Evolutionary conservation across 2,113 vertebrate genomes (phyloP).

Genomic region (Danionella cerebrum): DNA sequence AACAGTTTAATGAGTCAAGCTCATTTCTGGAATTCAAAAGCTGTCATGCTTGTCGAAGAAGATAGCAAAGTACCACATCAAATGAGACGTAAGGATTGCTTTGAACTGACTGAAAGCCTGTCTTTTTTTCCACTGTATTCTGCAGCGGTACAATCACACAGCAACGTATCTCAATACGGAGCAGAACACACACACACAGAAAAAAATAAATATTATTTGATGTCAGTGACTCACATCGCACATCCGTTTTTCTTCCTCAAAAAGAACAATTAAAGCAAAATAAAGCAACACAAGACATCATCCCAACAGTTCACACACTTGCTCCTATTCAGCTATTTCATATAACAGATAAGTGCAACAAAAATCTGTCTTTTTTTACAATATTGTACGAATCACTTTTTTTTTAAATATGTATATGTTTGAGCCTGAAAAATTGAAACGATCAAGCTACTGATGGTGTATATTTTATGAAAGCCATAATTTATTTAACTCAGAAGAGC

Average conservation of each 20-base stretch:
- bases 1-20: constrained; percentile 4
- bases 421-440: not conserved
- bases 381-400: too few species aligned
- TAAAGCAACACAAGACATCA: too few species aligned
- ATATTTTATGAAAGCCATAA: constrained; percentile 15
- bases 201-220: too few species aligned
- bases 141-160: not conserved
- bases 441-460: not conserved
- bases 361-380: too few species aligned
- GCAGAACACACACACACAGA: too few species aligned
- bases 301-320: too few species aligned
- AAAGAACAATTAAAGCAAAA: too few species aligned
- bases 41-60: not conserved
- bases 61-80: not conserved
- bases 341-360: too few species aligned
- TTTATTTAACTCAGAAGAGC: constrained; percentile 3
- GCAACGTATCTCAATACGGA: not conserved
- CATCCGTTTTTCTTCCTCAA: too few species aligned
- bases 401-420: not conserved
- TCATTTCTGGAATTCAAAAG: not conserved
- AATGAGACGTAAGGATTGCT: not conserved
- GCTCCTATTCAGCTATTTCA: too few species aligned
- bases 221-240: too few species aligned
- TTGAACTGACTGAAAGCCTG: not conserved
- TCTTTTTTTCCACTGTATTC: not conserved